These are phyloP conservation scores for Acipenser transmontanus DNA, from an alignment of 2,797 vertebrate genomes.

Conservation along the genomic window DNA sequence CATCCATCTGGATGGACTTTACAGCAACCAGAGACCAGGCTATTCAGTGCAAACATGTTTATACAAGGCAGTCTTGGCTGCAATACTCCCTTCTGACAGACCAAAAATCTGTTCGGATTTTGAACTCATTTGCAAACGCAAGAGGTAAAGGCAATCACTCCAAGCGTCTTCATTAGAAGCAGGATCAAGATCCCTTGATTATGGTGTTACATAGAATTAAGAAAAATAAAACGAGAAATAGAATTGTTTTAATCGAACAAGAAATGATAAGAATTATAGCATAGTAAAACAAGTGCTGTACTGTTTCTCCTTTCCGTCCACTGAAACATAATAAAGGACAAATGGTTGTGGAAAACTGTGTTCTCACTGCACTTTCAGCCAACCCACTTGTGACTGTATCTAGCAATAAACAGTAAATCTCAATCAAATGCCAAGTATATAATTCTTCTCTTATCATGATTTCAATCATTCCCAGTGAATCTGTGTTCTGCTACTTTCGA, in stretches of 20 bases:
- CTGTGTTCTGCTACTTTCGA: too few relatives aligned
- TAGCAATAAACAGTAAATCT: too few relatives aligned
- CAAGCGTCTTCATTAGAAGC: conserved; percentile 7
- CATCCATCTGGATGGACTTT: conserved; percentile 79
- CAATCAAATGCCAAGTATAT: too few relatives aligned
- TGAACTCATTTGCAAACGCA: conserved; percentile 67
- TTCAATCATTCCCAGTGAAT: too few relatives aligned
- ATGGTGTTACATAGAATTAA: conserved; percentile 2
- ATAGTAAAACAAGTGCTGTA: conserved; percentile 11
- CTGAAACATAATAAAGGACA: too few relatives aligned
- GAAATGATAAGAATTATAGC: conserved; percentile 7
- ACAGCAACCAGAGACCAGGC: conserved; percentile 84
- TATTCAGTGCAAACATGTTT: conserved; percentile 89
- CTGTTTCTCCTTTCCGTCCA: too few relatives aligned
- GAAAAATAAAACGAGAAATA: conserved; percentile 15
- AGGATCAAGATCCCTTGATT: conserved; percentile 3
- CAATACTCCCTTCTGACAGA: conserved; percentile 75
- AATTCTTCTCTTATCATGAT: too few relatives aligned
- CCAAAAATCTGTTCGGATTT: conserved; percentile 69
- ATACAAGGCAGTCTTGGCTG: conserved; percentile 84
- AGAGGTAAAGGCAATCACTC: conserved; percentile 69
- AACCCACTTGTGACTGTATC: too few relatives aligned
- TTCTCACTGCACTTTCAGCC: too few relatives aligned
- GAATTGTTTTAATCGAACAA: conserved; percentile 9
- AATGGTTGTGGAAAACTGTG: too few relatives aligned